These are phyloP conservation scores for Amblyraja radiata DNA, from an alignment of 2,797 vertebrate genomes.

Conservation along the genomic window DNA sequence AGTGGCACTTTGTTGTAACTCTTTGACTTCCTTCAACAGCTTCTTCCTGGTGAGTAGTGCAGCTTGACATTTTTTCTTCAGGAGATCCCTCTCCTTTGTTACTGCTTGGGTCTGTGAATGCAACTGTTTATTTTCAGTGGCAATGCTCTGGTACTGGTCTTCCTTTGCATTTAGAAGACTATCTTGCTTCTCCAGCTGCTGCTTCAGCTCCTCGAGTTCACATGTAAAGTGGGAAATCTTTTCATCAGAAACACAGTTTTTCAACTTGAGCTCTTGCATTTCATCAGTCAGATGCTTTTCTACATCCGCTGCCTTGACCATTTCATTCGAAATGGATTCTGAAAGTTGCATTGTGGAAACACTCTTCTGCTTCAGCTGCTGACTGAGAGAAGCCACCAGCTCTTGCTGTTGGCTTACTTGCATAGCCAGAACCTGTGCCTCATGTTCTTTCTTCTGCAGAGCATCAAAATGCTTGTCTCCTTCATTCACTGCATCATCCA, in stretches of 20 bases:
- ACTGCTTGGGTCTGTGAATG: slow-evolving; percentile 54
- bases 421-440: slow-evolving; percentile 56
- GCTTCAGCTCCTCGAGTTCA: slow-evolving; percentile 55
- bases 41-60: slow-evolving; percentile 71
- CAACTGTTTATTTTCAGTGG: slow-evolving; percentile 54
- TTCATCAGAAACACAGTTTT: slow-evolving; percentile 44
- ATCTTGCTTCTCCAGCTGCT: slow-evolving; percentile 47
- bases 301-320: slow-evolving; percentile 61
- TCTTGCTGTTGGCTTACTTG: slow-evolving; percentile 74
- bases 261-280: slow-evolving; percentile 52
- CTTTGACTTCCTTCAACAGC: slow-evolving; percentile 66
- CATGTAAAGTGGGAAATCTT: slow-evolving; percentile 48
- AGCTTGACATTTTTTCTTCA: slow-evolving; percentile 78
- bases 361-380: slow-evolving; percentile 73
- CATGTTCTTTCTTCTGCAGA: slow-evolving; percentile 56
- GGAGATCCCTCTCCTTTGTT: slow-evolving; percentile 67
- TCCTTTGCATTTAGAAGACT: slow-evolving; percentile 49
- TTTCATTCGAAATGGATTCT: slow-evolving; percentile 67
- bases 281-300: slow-evolving; percentile 51
- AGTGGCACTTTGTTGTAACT: slow-evolving; percentile 58
- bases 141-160: slow-evolving; percentile 50
- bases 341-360: slow-evolving; percentile 63
- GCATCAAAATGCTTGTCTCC: slow-evolving; percentile 49
- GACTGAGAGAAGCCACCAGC: slow-evolving; percentile 63
- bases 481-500: slow-evolving; percentile 48